phyloP scores from a whole-genome alignment of 2,113 vertebrate genomes.

The Spermophilus dauricus region DNA sequence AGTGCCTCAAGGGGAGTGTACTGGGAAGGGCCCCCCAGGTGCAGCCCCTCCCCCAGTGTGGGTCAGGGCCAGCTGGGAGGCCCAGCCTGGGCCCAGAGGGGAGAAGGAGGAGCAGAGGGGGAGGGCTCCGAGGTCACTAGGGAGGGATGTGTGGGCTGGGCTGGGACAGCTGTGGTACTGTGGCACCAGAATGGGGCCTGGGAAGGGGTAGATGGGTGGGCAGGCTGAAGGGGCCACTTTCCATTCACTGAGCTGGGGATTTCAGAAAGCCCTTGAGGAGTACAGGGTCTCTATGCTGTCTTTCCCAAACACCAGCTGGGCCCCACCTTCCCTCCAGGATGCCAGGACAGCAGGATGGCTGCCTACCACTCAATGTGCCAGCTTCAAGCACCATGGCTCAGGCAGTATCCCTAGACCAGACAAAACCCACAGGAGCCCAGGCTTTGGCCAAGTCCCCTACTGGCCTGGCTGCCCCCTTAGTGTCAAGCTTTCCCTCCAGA shows the following conservation, averaged over 20 bases:
- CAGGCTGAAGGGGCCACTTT: neutral
- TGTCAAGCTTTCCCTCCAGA: constrained; percentile 74
- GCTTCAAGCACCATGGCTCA: neutral
- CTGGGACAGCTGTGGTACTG: constrained; percentile 77
- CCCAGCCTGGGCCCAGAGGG: constrained; percentile 53
- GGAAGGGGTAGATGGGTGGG: constrained; percentile 17
- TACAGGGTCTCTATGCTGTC: neutral
- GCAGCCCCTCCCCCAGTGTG: constrained; percentile 63
- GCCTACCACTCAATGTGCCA: constrained; percentile 1
- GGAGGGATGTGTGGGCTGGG: constrained; percentile 67
- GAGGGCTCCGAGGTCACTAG: constrained; percentile 62
- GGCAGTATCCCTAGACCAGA: constrained; percentile 35
- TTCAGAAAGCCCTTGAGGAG: neutral
- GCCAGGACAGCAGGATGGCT: constrained; percentile 40
- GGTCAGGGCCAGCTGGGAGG: constrained; percentile 74
- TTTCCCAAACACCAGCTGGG: neutral
- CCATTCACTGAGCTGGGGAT: neutral
- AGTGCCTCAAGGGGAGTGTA: constrained; percentile 14
- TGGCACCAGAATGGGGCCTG: constrained; percentile 42
- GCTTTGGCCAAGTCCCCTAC: constrained; percentile 63
- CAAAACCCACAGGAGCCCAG: constrained; percentile 51
- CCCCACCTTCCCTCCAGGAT: constrained; percentile 17
- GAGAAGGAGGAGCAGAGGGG: constrained; percentile 56
- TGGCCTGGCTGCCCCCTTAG: constrained; percentile 72
- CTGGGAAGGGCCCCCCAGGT: constrained; percentile 60